Base-by-base conservation (phyloP, 2,888 invertebrate genomes). In the Spisula solida region DNA sequence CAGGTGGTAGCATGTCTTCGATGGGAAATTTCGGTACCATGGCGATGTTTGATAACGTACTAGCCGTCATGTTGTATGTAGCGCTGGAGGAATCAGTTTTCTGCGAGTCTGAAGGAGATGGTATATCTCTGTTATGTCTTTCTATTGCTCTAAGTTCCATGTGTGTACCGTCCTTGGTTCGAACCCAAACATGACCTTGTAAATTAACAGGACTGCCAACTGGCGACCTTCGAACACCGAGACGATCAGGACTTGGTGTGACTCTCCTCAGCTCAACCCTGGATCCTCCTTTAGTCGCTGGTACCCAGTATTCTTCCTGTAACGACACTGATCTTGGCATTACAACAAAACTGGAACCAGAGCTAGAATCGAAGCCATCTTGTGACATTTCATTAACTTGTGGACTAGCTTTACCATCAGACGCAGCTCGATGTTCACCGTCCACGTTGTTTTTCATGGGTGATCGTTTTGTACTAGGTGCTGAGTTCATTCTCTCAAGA, bases 91-190 rank as follows among this genome's bases (percentile, higher is more conserved):
- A 81, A 41, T 92, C 92, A 25, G 92, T 92, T 80, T 92, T 92
- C 80, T 92, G 92, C 56, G 92, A 92, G 12, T 92, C 92, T 20
- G 92, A 90, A 29, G 92, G 92, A n/a, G 92, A 92, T 25, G 92
- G 92, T 55, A 88, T 31, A n/a, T 92, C 92, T 41, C 90, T 56
- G n/a, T 84, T 86, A 16, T 83, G 84, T 5, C 88, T 79, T 41
- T 92, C 92, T 25, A 92, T 66, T 0, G 92, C 82, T 25, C 88
- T 51, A 14, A 92, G 81, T 55, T 92, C 92, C 70, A 92, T 47
- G 78, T 91, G 91, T 29, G 90, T 80, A 25, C 92, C 92, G 83
- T 92, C 91, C 60, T 91, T 92, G 10, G 91, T 89, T 81, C 89
- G 87, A 31, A 92, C 92, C 92, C 92, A 92, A 34, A 92, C 87